These are phyloP conservation scores for Fregata magnificens DNA, from an alignment of 2,113 vertebrate genomes.

Conservation along the genomic window DNA sequence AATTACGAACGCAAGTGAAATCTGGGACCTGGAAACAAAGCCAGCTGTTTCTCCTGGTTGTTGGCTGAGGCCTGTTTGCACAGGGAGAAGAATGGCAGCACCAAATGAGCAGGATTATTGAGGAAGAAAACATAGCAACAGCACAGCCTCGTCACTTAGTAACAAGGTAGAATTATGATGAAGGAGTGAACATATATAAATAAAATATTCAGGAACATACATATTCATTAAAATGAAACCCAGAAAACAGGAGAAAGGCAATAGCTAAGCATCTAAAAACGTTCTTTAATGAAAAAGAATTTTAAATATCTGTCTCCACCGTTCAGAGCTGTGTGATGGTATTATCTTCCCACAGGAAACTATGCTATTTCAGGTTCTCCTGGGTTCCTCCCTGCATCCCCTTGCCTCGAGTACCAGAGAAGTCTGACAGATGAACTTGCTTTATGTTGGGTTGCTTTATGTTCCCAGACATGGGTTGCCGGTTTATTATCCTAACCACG, in stretches of 20 bases:
- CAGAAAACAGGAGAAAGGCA: neutral
- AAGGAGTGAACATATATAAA: conserved; percentile 17
- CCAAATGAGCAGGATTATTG: neutral
- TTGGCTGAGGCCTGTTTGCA: neutral
- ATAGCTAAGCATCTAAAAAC: neutral
- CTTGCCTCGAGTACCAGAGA: conserved; percentile 5
- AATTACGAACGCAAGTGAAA: neutral
- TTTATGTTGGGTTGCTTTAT: conserved; percentile 39
- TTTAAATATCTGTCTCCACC: conserved; percentile 31
- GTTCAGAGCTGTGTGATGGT: neutral
- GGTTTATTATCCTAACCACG: conserved; percentile 29
- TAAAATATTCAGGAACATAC: conserved; percentile 32
- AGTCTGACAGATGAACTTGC: conserved; percentile 51
- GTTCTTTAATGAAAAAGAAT: conserved; percentile 19
- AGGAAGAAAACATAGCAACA: conserved; percentile 4
- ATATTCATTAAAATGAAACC: conserved; percentile 40
- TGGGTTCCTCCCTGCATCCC: neutral
- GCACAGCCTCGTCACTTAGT: conserved; percentile 20
- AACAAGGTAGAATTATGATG: conserved; percentile 22
- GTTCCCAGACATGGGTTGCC: neutral
- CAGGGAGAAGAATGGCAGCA: neutral
- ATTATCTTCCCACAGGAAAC: conserved; percentile 19
- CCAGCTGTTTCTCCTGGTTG: neutral
- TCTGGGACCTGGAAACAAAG: neutral
- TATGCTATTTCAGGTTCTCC: conserved; percentile 45